Evolutionary conservation across 1,140 invertebrate genomes (phyloP).

Genomic region (Charaxes varanes): DNA sequence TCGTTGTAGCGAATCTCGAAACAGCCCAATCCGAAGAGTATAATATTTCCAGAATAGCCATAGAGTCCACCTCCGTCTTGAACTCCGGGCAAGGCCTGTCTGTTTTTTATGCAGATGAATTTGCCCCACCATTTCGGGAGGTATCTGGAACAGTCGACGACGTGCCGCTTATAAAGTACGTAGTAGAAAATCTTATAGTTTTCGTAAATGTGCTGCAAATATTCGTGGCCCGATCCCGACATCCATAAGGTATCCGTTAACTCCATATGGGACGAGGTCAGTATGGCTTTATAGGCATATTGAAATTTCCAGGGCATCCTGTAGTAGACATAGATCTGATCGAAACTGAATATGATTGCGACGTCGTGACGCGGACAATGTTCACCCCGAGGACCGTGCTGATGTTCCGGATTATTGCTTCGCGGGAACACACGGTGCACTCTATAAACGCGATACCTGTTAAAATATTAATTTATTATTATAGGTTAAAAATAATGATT

Average conservation of each 20-base stretch:
- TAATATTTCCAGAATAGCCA: constrained; percentile 13
- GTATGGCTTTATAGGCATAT: constrained; percentile 21
- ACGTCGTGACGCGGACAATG: constrained; percentile 40
- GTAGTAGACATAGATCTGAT: constrained; percentile 39
- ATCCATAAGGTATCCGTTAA: constrained; percentile 16
- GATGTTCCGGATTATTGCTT: constrained; percentile 42
- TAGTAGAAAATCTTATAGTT: constrained; percentile 40
- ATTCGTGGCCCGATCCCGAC: constrained; percentile 33
- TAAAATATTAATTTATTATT: too few relatives aligned
- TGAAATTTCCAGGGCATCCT: constrained; percentile 6
- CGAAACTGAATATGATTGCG: constrained; percentile 29
- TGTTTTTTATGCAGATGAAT: constrained; percentile 45
- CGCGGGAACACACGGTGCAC: constrained; percentile 33
- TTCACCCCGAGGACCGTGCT: constrained; percentile 29
- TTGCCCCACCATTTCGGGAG: constrained; percentile 54
- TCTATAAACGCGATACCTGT: constrained; percentile 42
- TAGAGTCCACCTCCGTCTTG: constrained; percentile 32
- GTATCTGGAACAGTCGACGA: constrained; percentile 44
- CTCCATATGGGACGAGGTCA: constrained; percentile 9
- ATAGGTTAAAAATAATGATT: too few relatives aligned
- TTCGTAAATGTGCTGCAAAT: constrained; percentile 30
- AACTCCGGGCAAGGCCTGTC: constrained; percentile 14
- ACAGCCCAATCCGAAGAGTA: constrained; percentile 31
- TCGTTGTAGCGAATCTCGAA: constrained; percentile 52
- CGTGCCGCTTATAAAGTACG: not conserved